Conservation (phyloP, 2,888 invertebrate species). For the Xylota sylvarum region DNA sequence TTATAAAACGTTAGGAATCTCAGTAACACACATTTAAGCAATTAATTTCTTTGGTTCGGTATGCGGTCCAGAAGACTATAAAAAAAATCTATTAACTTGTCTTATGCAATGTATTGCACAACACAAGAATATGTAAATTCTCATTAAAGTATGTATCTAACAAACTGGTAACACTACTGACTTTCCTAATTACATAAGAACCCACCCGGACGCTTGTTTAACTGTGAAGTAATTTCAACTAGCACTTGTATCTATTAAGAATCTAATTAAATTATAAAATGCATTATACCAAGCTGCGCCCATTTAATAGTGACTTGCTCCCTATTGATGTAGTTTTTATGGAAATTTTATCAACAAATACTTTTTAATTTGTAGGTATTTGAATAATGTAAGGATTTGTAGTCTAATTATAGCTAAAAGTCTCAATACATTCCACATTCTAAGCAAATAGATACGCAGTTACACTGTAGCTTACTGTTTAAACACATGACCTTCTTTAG, state of each 20-base stretch:
- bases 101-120: not conserved
- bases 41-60: no score
- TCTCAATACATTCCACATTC: no score
- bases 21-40: no score
- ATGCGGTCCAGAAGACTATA: no score
- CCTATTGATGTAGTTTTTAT: not conserved
- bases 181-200: constrained; percentile 2
- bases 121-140: constrained; percentile 2
- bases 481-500: no score
- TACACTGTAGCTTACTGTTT: no score
- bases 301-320: not conserved
- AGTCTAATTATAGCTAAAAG: no score
- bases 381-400: not conserved
- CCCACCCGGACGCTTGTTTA: constrained; percentile 2
- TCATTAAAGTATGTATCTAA: not conserved
- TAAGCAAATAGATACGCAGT: no score
- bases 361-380: no score
- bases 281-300: constrained; percentile 23
- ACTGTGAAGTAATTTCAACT: not conserved
- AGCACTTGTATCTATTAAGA: not conserved
- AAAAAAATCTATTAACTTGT: not conserved
- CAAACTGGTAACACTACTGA: not conserved
- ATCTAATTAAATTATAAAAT: not conserved
- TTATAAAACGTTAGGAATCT: no score
- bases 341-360: not conserved